Evolutionary conservation across 2,888 invertebrate species (phyloP), one percentile per base, ranked within the genome.

Genomic region (Trissonchulus latispiculum): DNA sequence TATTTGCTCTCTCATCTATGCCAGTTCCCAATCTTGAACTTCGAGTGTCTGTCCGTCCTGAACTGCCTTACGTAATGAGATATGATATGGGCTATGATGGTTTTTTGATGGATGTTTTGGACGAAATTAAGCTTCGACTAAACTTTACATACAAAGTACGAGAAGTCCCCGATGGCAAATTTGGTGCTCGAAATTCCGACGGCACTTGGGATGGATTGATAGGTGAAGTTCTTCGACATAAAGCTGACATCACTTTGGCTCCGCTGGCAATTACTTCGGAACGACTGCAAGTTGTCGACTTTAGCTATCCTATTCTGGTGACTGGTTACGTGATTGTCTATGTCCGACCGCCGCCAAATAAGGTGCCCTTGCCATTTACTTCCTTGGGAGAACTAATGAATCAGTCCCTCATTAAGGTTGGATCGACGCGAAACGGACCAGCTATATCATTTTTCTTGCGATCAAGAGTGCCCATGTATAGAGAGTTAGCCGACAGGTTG

Each of bases 131-230:
- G n/a, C n/a, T n/a, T n/a, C n/a, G n/a, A n/a, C n/a, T n/a, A n/a
- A n/a, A n/a, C n/a, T n/a, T n/a, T n/a, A n/a, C n/a, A n/a, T n/a
- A n/a, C n/a, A n/a, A n/a, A n/a, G n/a, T n/a, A n/a, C n/a, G n/a
- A n/a, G n/a, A n/a, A n/a, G n/a, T n/a, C n/a, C n/a, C n/a, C 8
- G 66, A 64, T 29, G 66, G 66, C 15, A 64, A 64, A 29, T 64
- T 32, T 35, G 66, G 66, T 8, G 29, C 66, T 32, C 18, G 33
- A 29, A 8, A 64, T 18, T 29, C 66, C 8, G 66, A 64, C n/a
- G 66, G 66, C 15, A 32, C 66, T 32, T 64, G 66, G 66, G 33
- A 64, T 35, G 66, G 66, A 8, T 8, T 64, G 66, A 35, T 64
- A 31, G 66, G 66, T n/a, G n/a, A 8, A 18, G 8, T 64, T 8